Base-by-base conservation (phyloP, 2,797 vertebrate species). In the Cetoscarus ocellatus region DNA sequence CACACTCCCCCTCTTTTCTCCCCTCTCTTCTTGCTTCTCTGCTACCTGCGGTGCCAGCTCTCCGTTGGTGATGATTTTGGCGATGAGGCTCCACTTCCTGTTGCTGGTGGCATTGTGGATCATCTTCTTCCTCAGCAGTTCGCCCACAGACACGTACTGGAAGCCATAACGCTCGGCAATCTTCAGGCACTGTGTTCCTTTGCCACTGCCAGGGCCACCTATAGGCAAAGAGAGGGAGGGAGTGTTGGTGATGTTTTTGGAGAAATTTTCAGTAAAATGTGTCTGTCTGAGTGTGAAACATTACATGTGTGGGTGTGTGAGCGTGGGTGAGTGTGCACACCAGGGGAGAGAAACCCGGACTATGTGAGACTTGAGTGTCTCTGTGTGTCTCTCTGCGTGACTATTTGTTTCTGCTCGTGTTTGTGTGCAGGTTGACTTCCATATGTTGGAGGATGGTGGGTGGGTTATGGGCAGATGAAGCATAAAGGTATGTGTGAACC, bases 31-130 rank as follows among this genome's bases (percentile, higher is more conserved):
- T 66, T 58, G 34, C 62, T 27, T 35, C 52, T 58, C 17, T 9
- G 8, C 65, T 96, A 99, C 98, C 97, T 99, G 98, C 44, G 98
- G 98, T 38, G 98, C 98, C 90, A 99, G 82, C 86, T 99, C 98
- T 74, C 98, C 98, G 3, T 96, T 99, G 83, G 98, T 99, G 90
- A 99, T 99, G 90, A 99, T 99, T 92, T 97, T 98, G 39, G 98
- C 98, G 50, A 99, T 99, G 70, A 99, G 93, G 86, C 98, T 98
- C 98, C 98, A 99, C 86, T 99, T 99, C 69, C 98, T 93, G 86
- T 98, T 99, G 93, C 97, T 98, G 89, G 96, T 98, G 77, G 98
- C 95, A n/a, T 94, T 97, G 88, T 99, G 98, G 89, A 99, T 99
- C 95, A 96, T 95, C 93, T 98, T 99, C 94, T 96, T 98, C 75